Evolutionary conservation across 2,797 vertebrate species (phyloP).

Genomic region (Muscicapa comitata): DNA sequence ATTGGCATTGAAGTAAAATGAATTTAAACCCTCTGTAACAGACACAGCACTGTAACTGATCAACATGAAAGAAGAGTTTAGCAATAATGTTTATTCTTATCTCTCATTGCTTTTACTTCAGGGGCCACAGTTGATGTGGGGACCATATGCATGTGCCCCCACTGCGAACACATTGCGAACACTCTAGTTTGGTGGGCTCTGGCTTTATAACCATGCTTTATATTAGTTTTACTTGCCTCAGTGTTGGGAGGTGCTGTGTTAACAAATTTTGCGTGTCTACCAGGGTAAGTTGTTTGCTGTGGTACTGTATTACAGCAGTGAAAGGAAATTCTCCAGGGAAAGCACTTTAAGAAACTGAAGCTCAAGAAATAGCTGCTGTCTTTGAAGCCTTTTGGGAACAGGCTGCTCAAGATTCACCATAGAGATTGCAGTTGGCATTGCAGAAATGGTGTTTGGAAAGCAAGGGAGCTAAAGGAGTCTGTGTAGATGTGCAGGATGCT

Average conservation of each 20-base stretch:
- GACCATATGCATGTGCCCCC: not conserved
- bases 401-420: not conserved
- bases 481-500: not conserved
- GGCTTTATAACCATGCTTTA: not conserved
- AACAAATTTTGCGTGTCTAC: not conserved
- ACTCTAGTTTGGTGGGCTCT: not conserved
- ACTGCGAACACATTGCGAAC: accelerated
- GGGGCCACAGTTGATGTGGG: not conserved
- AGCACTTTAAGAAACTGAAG: not conserved
- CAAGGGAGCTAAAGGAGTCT: not conserved
- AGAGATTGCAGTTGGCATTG: not conserved
- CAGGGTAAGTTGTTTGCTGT: not conserved
- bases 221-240: not conserved
- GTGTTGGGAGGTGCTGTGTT: not conserved
- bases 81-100: not conserved
- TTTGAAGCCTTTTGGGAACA: not conserved
- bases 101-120: not conserved
- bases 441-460: not conserved
- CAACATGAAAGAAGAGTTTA: not conserved
- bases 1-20: not conserved
- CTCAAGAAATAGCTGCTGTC: not conserved
- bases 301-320: not conserved
- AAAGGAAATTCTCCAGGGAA: not conserved
- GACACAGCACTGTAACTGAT: not conserved
- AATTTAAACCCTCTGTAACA: not conserved